These are phyloP conservation scores for Pelobates cultripes DNA, from an alignment of 2,797 vertebrate genomes.

Conservation along the genomic window DNA sequence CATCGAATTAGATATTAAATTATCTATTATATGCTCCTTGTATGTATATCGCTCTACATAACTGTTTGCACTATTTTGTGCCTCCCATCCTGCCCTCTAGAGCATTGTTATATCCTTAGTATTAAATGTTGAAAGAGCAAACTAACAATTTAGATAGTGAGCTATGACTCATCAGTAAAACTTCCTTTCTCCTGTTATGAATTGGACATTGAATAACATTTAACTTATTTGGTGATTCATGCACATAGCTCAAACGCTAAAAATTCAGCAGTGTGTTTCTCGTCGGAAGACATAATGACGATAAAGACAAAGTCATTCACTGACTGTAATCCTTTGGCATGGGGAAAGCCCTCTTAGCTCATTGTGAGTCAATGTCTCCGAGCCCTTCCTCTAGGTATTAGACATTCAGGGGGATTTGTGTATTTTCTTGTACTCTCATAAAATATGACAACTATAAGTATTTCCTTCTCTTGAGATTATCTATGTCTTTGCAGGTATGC, in stretches of 20 bases:
- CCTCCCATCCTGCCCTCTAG: too few relatives aligned
- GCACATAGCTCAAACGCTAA: conserved; percentile 10
- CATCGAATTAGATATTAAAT: too few relatives aligned
- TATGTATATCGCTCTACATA: too few relatives aligned
- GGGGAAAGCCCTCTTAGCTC: conserved; percentile 37
- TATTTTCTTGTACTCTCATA: background rate
- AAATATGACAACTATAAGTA: conserved; percentile 12
- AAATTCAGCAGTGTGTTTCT: conserved; percentile 19
- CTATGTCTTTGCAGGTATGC: background rate
- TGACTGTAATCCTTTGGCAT: conserved; percentile 33
- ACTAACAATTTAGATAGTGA: background rate
- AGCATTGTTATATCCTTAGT: too few relatives aligned
- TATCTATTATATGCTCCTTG: too few relatives aligned
- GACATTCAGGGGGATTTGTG: conserved; percentile 15
- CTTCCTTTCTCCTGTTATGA: background rate
- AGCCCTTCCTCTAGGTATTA: conserved; percentile 1
- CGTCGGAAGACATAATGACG: conserved; percentile 18
- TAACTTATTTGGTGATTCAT: conserved; percentile 17
- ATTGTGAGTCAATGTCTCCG: conserved; percentile 36
- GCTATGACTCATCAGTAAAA: conserved; percentile 17
- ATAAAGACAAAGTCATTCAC: conserved; percentile 27
- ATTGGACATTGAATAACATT: too few relatives aligned
- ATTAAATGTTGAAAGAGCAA: too few relatives aligned
- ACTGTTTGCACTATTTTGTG: too few relatives aligned
- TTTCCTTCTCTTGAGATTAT: background rate